Evolutionary conservation across 2,113 vertebrate species (phyloP).

Genomic region (Clupea harengus): DNA sequence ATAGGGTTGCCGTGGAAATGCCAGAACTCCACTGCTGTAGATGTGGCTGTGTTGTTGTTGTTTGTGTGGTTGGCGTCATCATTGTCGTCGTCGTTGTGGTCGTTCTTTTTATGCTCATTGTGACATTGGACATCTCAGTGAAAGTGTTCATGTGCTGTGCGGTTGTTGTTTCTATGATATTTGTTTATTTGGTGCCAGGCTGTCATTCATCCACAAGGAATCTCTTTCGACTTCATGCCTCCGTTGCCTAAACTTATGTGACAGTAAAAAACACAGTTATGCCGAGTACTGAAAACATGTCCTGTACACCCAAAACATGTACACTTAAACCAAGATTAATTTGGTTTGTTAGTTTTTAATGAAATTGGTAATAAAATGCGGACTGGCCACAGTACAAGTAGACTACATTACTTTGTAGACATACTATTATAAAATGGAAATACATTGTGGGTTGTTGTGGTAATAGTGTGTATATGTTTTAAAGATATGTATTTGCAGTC

Average conservation of each 20-base stretch:
- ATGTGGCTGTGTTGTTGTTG: conserved; percentile 25
- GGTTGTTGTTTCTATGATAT: background rate
- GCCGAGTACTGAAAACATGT: background rate
- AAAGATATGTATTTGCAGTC: background rate
- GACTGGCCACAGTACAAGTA: background rate
- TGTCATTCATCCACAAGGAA: background rate
- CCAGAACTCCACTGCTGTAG: conserved; percentile 17
- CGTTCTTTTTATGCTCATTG: conserved; percentile 46
- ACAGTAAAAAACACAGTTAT: background rate
- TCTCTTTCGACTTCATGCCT: background rate
- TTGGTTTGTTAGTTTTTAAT: background rate
- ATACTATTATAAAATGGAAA: background rate
- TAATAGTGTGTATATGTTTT: background rate
- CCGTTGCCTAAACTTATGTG: background rate
- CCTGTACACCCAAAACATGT: background rate
- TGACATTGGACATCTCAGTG: conserved; percentile 7
- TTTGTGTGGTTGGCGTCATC: conserved; percentile 39
- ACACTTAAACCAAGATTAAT: background rate
- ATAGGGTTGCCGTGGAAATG: conserved; percentile 20
- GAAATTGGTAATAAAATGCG: background rate
- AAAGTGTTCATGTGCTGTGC: conserved; percentile 8
- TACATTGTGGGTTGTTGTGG: background rate
- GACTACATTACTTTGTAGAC: background rate
- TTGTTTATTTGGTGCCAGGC: background rate
- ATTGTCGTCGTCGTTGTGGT: conserved; percentile 43